Conservation (phyloP, 2,113 vertebrate species). For the Bucco capensis region DNA sequence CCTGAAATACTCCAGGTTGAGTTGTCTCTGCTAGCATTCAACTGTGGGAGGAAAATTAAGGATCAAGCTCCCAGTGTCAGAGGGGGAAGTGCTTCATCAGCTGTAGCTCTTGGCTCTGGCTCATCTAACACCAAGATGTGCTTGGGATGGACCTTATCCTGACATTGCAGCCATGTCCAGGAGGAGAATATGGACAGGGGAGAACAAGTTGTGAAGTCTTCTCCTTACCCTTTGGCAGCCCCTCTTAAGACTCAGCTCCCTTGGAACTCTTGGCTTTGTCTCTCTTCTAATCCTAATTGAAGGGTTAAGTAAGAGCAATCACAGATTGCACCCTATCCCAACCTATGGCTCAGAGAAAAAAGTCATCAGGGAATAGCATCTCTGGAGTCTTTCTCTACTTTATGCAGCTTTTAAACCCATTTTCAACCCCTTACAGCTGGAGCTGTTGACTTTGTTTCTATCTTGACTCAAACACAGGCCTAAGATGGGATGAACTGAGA, state of each 20-base stretch:
- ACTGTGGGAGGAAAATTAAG: neutral
- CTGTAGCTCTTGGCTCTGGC: neutral
- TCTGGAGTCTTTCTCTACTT: neutral
- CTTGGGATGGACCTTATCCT: neutral
- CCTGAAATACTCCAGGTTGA: neutral
- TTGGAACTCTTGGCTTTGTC: neutral
- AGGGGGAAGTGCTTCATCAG: neutral
- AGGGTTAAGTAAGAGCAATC: neutral
- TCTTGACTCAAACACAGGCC: neutral
- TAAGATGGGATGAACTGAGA: neutral
- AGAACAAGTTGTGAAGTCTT: neutral
- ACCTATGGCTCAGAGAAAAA: neutral
- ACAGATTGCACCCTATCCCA: neutral
- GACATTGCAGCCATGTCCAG: neutral
- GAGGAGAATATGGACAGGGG: neutral
- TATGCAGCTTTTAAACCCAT: neutral
- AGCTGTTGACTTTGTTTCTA: neutral
- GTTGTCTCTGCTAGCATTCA: neutral
- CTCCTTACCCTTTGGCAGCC: neutral
- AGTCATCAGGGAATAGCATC: neutral
- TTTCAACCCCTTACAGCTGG: neutral
- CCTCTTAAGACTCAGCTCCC: neutral
- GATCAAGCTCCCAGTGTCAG: neutral
- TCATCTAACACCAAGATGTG: neutral
- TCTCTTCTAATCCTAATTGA: neutral